Percentiles rank a stretch among this genome's conserved stretches.
Evolutionary conservation across 1,140 invertebrate species (phyloP).

Genomic region (Phymastichus coffea): DNA sequence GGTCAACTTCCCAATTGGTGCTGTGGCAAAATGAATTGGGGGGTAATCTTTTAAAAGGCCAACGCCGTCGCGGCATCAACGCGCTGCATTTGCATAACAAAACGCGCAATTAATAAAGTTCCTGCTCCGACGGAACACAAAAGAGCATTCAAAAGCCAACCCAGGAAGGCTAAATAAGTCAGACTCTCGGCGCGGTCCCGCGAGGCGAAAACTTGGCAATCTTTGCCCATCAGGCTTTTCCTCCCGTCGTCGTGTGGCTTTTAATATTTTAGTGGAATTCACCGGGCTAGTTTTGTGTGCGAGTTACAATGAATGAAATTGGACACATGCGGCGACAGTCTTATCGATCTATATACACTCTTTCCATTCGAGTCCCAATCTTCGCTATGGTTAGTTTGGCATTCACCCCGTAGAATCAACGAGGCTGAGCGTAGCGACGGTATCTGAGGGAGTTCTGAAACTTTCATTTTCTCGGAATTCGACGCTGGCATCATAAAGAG

Average conservation of each 20-base stretch:
- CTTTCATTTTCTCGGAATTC: slow-evolving; percentile 11
- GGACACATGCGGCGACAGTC: neutral
- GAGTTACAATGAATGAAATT: neutral
- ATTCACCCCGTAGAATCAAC: no score
- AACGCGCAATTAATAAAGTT: slow-evolving; percentile 58
- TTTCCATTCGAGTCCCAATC: no score
- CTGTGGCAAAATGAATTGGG: slow-evolving; percentile 46
- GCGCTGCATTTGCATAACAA: slow-evolving; percentile 55
- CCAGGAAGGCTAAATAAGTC: slow-evolving; percentile 49
- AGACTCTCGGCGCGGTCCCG: slow-evolving; percentile 49
- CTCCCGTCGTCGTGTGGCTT: slow-evolving; percentile 1
- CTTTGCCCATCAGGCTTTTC: slow-evolving; percentile 31
- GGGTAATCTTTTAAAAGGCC: slow-evolving; percentile 49
- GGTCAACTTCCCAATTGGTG: slow-evolving; percentile 40
- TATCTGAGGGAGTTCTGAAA: no score
- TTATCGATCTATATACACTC: no score
- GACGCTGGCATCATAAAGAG: neutral
- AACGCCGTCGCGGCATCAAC: slow-evolving; percentile 5
- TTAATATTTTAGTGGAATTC: slow-evolving; percentile 32
- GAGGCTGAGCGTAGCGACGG: no score
- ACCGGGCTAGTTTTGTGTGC: slow-evolving; percentile 1
- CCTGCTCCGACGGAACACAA: slow-evolving; percentile 43
- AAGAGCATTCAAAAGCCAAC: slow-evolving; percentile 52
- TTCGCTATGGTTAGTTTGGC: no score
- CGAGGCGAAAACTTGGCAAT: slow-evolving; percentile 44